Conservation (phyloP, 2,797 vertebrate genomes). For the Spinibarbus caldwelli region DNA sequence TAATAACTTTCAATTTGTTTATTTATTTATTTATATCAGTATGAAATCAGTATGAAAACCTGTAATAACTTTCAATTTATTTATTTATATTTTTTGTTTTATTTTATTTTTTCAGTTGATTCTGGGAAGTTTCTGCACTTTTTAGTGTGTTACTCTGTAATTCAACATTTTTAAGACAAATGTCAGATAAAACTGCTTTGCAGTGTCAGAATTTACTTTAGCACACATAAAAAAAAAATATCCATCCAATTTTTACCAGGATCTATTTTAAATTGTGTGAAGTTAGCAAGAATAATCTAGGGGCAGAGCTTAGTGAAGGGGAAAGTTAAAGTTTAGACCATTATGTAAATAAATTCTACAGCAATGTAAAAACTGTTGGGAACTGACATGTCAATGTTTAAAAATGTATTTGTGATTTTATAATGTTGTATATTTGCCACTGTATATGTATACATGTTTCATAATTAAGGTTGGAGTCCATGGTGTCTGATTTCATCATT, state of each 20-base stretch:
- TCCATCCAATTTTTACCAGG: not conserved
- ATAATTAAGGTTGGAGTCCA: slow-evolving; percentile 70
- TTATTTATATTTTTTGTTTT: not conserved
- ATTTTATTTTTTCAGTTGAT: not conserved
- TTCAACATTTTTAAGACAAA: not conserved
- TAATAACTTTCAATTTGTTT: not conserved
- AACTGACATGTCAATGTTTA: slow-evolving; percentile 36
- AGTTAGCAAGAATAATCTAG: not conserved
- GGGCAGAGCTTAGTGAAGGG: not conserved
- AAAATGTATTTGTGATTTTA: slow-evolving; percentile 12
- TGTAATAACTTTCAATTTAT: not conserved
- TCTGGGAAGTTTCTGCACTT: not conserved
- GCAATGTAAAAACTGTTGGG: not conserved
- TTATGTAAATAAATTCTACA: not conserved
- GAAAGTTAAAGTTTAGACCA: too few species aligned
- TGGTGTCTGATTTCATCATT: slow-evolving; percentile 18
- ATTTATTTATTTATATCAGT: too few species aligned
- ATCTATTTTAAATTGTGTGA: not conserved
- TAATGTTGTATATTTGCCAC: slow-evolving; percentile 22
- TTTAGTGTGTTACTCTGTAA: not conserved
- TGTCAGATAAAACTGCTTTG: not conserved
- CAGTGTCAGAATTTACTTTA: not conserved
- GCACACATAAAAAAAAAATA: not conserved
- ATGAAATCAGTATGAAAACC: not conserved
- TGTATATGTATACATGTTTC: slow-evolving; percentile 60